Percentiles rank a stretch among this genome's conserved stretches.
Evolutionary conservation across 2,797 vertebrate genomes (phyloP).

Genomic region (Coregonus sp.): DNA sequence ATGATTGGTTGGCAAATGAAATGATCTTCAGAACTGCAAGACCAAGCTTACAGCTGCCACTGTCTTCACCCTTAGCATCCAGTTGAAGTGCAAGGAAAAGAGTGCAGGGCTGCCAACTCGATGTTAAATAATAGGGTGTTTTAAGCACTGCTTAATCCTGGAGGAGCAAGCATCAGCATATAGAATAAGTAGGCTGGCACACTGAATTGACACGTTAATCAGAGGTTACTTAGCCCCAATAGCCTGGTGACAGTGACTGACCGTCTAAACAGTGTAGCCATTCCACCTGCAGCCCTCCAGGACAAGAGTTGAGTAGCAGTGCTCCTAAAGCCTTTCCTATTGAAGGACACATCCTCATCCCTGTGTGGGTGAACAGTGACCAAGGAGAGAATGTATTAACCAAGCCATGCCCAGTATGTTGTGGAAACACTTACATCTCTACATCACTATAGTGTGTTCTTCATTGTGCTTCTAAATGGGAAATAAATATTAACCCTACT

Average conservation of each 20-base stretch:
- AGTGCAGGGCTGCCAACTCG: slow-evolving; percentile 29
- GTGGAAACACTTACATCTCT: slow-evolving; percentile 52
- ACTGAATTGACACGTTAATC: background rate
- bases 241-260: slow-evolving; percentile 6
- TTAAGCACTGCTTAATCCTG: slow-evolving; percentile 20
- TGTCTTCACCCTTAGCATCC: slow-evolving; percentile 47
- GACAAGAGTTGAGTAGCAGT: slow-evolving; percentile 18
- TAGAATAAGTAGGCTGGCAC: slow-evolving; percentile 18
- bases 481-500: slow-evolving; percentile 62
- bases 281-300: slow-evolving; percentile 58
- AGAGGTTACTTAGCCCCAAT: slow-evolving; percentile 13
- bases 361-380: slow-evolving; percentile 7
- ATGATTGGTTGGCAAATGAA: slow-evolving; percentile 27
- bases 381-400: slow-evolving; percentile 15
- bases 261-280: slow-evolving; percentile 14
- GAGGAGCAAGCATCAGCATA: slow-evolving; percentile 5
- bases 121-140: slow-evolving; percentile 15
- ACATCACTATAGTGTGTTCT: slow-evolving; percentile 67
- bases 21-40: slow-evolving; percentile 24
- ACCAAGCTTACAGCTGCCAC: slow-evolving; percentile 37
- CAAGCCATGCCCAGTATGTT: slow-evolving; percentile 23
- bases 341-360: background rate
- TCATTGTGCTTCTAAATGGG: slow-evolving; percentile 69
- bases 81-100: slow-evolving; percentile 33
- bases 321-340: background rate